Conservation (phyloP, 2,113 vertebrate species). For the Lamprotornis superbus region DNA sequence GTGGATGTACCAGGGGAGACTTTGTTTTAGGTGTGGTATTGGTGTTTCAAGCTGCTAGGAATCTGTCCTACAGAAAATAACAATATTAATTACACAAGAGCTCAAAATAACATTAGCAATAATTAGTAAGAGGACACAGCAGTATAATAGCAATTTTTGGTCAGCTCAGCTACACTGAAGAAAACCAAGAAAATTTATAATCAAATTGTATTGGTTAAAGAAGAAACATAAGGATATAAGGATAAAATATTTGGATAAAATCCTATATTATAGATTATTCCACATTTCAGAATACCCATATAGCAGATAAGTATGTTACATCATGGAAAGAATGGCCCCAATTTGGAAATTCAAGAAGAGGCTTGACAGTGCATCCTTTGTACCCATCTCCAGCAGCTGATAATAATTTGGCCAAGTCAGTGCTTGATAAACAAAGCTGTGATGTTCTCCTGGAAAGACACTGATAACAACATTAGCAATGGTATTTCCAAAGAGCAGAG, state of each 20-base stretch:
- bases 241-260: background rate
- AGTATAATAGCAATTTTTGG: background rate
- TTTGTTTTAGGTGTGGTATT: background rate
- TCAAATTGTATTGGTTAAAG: background rate
- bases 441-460: conserved; percentile 42
- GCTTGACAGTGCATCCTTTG: conserved; percentile 45
- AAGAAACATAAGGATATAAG: background rate
- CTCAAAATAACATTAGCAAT: background rate
- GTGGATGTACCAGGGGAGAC: background rate
- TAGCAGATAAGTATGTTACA: background rate
- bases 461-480: conserved; percentile 16
- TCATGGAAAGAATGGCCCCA: conserved; percentile 34
- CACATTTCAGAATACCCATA: background rate
- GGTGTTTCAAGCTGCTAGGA: background rate
- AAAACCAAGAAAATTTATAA: background rate
- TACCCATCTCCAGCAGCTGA: conserved; percentile 54
- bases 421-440: conserved; percentile 22
- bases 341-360: conserved; percentile 21
- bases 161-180: background rate
- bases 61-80: background rate
- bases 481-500: conserved; percentile 29
- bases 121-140: background rate
- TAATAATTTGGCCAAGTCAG: conserved; percentile 43
- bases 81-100: background rate
- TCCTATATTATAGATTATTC: background rate